Percentiles rank a stretch among this genome's conserved stretches.
Conservation (phyloP, 1,140 invertebrate genomes). For the Agrypnia vestita region DNA sequence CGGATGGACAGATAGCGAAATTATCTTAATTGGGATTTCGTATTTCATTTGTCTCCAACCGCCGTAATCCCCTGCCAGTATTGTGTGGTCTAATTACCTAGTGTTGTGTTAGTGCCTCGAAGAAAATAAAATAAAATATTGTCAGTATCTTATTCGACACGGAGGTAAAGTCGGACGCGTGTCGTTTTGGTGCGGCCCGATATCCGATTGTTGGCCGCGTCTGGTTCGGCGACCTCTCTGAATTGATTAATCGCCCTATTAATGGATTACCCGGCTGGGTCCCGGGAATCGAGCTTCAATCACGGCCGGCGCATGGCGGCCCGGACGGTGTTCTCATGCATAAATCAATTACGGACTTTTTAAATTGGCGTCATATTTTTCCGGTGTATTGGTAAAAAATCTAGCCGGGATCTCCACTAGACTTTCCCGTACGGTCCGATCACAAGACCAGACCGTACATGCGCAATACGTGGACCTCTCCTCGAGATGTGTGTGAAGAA, state of each 20-base stretch:
- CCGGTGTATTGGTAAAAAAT: slow-evolving; percentile 21
- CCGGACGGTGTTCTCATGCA: slow-evolving; percentile 27
- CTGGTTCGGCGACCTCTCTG: slow-evolving; percentile 7
- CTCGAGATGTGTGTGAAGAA: background rate
- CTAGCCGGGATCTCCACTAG: background rate
- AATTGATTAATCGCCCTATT: slow-evolving; percentile 21
- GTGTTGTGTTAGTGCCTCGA: no score
- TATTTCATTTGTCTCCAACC: no score
- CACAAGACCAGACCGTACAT: no score
- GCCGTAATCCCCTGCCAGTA: no score
- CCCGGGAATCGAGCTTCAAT: background rate
- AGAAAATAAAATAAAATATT: no score
- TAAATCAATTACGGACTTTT: slow-evolving; percentile 26
- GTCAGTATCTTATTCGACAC: no score
- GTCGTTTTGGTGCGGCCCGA: background rate
- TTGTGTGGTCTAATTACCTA: no score
- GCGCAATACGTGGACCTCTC: background rate
- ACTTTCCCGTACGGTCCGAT: background rate
- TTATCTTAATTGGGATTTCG: no score
- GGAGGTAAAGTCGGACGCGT: no score
- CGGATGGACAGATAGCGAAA: no score
- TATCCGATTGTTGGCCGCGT: background rate
- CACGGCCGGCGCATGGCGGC: background rate
- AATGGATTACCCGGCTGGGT: background rate
- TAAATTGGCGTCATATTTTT: slow-evolving; percentile 33